Percentiles rank a stretch among this genome's conserved stretches.
phyloP scores from a whole-genome alignment of 1,140 invertebrate genomes.

The Saccostrea glomerata region DNA sequence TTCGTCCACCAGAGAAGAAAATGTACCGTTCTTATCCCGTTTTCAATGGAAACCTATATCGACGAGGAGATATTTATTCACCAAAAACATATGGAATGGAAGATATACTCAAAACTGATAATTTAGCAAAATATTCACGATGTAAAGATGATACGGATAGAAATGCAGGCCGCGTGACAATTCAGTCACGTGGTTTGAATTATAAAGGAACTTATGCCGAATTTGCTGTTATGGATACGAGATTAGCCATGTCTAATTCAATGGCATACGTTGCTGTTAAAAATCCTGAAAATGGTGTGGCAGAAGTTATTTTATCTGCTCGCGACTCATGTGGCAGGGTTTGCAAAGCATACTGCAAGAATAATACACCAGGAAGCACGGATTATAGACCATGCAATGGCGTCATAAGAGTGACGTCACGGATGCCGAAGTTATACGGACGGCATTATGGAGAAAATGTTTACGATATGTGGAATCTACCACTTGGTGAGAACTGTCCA shows the following conservation, averaged over 20 bases:
- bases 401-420: conserved; percentile 51
- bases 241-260: conserved; percentile 65
- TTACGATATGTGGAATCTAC: conserved; percentile 56
- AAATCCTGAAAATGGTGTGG: conserved; percentile 50
- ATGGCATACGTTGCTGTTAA: conserved; percentile 68
- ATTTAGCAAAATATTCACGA: conserved; percentile 48
- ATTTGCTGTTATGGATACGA: conserved; percentile 67
- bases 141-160: conserved; percentile 51
- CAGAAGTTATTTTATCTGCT: conserved; percentile 57
- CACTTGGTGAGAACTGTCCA: conserved; percentile 51
- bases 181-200: conserved; percentile 69
- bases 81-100: conserved; percentile 55
- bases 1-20: conserved; percentile 61
- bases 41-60: conserved; percentile 54
- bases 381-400: conserved; percentile 56
- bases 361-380: neutral
- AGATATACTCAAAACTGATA: conserved; percentile 44
- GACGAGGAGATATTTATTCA: conserved; percentile 61
- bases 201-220: conserved; percentile 69
- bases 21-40: conserved; percentile 64
- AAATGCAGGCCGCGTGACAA: conserved; percentile 64
- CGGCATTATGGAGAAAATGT: conserved; percentile 55
- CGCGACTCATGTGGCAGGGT: conserved; percentile 62
- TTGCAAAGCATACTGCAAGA: conserved; percentile 56
- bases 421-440: conserved; percentile 50